Percentiles rank a stretch among this genome's conserved stretches.
Conservation (phyloP, 2,888 invertebrate species). For the Norana najaformis region DNA sequence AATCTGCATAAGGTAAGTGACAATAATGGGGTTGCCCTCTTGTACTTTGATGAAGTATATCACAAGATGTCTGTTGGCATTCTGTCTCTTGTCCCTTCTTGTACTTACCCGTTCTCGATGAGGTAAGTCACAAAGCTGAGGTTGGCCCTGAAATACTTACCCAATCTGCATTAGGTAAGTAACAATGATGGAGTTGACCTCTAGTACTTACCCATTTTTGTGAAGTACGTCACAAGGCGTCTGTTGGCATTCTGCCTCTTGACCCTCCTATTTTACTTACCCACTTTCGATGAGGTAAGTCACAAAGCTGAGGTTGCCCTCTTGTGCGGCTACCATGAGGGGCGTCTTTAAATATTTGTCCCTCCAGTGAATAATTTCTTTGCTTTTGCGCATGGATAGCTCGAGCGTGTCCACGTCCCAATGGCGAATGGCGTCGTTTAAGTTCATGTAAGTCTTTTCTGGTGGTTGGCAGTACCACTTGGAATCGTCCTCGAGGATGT, state of each 20-base stretch:
- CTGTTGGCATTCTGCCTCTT: no score
- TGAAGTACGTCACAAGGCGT: neutral
- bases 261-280: constrained; percentile 51
- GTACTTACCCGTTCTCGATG: no score
- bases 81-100: no score
- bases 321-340: constrained; percentile 59
- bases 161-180: neutral
- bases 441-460: constrained; percentile 57
- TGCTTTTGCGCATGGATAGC: neutral
- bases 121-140: no score
- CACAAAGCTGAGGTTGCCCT: constrained; percentile 57
- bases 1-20: no score
- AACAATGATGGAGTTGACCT: neutral
- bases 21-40: no score
- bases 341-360: constrained; percentile 63
- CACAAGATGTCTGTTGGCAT: no score
- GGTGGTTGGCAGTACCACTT: constrained; percentile 61
- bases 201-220: neutral
- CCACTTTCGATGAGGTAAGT: constrained; percentile 58
- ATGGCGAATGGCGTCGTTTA: constrained; percentile 59
- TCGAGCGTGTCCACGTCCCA: constrained; percentile 58
- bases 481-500: constrained; percentile 60
- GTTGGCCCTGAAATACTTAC: no score
- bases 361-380: constrained; percentile 53
- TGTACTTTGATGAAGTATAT: no score